Percentiles rank a stretch among this genome's conserved stretches.
Evolutionary conservation across 64 coral and sea anemone species (phyloP).

Genomic region (Exaiptasia diaphana): DNA sequence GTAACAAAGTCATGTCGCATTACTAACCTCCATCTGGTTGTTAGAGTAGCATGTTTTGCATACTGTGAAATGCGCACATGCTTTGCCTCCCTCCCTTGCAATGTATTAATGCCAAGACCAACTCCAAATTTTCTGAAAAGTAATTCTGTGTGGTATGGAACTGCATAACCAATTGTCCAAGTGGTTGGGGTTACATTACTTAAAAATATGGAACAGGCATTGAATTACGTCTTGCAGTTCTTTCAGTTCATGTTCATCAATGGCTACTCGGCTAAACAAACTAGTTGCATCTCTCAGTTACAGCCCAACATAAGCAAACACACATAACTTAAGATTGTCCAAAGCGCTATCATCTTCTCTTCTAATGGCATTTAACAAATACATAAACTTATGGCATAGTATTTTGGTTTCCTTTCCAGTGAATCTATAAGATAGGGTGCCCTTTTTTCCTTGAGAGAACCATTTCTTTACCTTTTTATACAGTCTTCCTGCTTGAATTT

Average conservation of each 20-base stretch:
- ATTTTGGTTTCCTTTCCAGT: constrained; percentile 62
- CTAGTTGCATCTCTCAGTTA: constrained; percentile 57
- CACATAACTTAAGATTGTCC: constrained; percentile 7
- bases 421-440: constrained; percentile 50
- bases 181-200: constrained; percentile 49
- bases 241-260: constrained; percentile 19
- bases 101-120: constrained; percentile 55
- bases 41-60: constrained; percentile 63
- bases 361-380: constrained; percentile 21
- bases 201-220: constrained; percentile 54
- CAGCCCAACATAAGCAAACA: constrained; percentile 52
- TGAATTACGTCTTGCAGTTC: constrained; percentile 57
- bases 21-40: constrained; percentile 50
- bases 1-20: constrained; percentile 62
- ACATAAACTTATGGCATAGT: constrained; percentile 57
- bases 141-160: constrained; percentile 42
- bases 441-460: constrained; percentile 38
- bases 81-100: constrained; percentile 68
- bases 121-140: constrained; percentile 42
- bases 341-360: constrained; percentile 28
- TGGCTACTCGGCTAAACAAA: constrained; percentile 33
- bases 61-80: constrained; percentile 58
- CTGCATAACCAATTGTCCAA: constrained; percentile 61
- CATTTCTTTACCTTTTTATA: constrained; percentile 45
- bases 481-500: constrained; percentile 16